Evolutionary conservation across 2,113 vertebrate genomes (phyloP), one percentile per base, ranked within the genome.

Genomic region (Dipodomys merriami): DNA sequence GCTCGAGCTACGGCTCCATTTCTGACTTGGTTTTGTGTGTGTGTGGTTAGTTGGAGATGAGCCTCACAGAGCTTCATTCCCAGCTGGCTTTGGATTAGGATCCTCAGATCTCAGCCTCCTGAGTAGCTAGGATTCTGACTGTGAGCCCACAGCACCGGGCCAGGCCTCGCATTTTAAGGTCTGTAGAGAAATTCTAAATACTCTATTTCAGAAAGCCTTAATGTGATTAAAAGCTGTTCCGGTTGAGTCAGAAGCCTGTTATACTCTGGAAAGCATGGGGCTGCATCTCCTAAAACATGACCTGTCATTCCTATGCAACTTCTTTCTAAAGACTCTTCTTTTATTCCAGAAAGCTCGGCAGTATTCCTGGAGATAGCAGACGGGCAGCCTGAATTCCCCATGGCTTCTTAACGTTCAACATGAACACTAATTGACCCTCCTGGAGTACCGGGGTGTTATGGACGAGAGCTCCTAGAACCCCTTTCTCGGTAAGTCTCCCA

Each of bases 281-380:
- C 44, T 91, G 12, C 6, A 22, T 77, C 84, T 90, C 33, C 76
- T 74, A 23, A 95, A 92, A 79, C 30, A 35, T 62, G 84, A 39
- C 79, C 16, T 23, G 2, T 78, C 30, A 68, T 68, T 91, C 25
- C 76, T 53, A 53, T 83, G 39, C 83, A 85, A 71, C 6, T 20
- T 44, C 46, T n/a, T 57, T 35, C 29, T 46, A 86, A 35, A 81
- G 76, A 60, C 15, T 60, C 77, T 49, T 84, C 18, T 64, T 67
- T 74, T 30, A 6, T n/a, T 49, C 80, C 89, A 23, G 60, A 71
- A 69, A 71, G 6, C 68, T 49, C 25, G 15, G 18, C 30, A 73
- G 44, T 25, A 60, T 90, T 90, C 68, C 71, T 60, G 20, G 8
- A 82, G 22, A 68, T 30, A 62, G 44, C 39, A 68, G 35, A 72